Evolutionary conservation across 2,797 vertebrate genomes (phyloP).

Genomic region (Paramormyrops hopkinsi): DNA sequence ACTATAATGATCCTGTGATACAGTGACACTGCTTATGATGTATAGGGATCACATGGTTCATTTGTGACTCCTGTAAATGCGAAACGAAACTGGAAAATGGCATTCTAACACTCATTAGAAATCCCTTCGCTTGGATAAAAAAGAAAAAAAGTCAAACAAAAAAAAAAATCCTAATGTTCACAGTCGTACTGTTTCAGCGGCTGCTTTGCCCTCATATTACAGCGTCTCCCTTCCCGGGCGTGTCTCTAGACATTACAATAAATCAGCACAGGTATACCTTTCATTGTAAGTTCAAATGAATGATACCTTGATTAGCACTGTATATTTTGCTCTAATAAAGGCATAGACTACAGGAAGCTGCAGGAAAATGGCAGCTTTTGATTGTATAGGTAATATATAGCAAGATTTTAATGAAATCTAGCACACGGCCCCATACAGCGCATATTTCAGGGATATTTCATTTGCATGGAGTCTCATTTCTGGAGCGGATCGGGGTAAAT

Average conservation of each 20-base stretch:
- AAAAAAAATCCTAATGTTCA: not conserved
- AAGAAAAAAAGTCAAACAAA: not conserved
- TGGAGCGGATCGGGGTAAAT: constrained; percentile 53
- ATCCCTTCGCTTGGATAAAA: not conserved
- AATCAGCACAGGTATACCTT: not conserved
- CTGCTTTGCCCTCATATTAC: not conserved
- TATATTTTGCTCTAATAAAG: constrained; percentile 45
- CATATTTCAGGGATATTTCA: constrained; percentile 51
- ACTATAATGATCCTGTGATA: not conserved
- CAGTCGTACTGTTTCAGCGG: not conserved
- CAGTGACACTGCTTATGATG: not conserved
- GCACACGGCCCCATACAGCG: constrained; percentile 48
- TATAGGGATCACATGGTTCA: not conserved
- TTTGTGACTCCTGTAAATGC: not conserved
- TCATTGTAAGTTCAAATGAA: not conserved
- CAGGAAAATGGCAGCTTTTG: constrained; percentile 52
- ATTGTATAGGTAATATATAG: constrained; percentile 49
- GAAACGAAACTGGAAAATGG: not conserved
- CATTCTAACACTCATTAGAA: not conserved
- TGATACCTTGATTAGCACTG: not conserved
- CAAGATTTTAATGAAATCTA: constrained; percentile 46
- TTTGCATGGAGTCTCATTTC: constrained; percentile 58
- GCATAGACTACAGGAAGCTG: constrained; percentile 39
- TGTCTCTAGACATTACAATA: not conserved
- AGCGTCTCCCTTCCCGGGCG: not conserved